These are phyloP conservation scores for Leptothorax acervorum DNA, from an alignment of 2,888 invertebrate species.

Conservation along the genomic window DNA sequence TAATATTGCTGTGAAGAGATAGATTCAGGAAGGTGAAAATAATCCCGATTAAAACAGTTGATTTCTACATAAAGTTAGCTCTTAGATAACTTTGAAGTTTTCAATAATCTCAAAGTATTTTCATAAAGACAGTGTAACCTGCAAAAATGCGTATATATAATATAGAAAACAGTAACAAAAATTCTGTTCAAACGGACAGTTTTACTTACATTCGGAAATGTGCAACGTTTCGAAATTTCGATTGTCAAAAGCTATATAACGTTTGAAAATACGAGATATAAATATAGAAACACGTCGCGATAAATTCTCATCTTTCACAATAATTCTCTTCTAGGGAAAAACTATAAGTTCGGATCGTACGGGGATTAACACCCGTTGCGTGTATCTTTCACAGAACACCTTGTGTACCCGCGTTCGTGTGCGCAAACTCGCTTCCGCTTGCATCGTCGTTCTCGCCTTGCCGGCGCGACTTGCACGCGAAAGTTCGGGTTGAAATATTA, in stretches of 20 bases:
- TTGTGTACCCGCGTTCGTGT: neutral
- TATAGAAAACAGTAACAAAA: neutral
- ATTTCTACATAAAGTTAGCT: neutral
- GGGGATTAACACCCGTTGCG: conserved; percentile 22
- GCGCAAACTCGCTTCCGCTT: conserved; percentile 39
- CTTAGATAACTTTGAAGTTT: neutral
- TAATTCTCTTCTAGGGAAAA: conserved; percentile 21
- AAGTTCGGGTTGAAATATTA: conserved; percentile 83
- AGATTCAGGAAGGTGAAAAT: neutral
- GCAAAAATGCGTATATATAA: neutral
- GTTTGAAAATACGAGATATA: conserved; percentile 7
- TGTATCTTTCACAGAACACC: conserved; percentile 26
- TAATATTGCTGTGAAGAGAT: neutral
- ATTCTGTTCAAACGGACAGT: conserved; percentile 15
- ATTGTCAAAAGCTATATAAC: neutral
- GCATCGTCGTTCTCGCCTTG: conserved; percentile 51
- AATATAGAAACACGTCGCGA: conserved; percentile 4
- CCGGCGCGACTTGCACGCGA: conserved; percentile 60
- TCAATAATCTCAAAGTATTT: neutral
- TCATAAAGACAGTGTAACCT: neutral
- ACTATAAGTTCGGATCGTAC: neutral
- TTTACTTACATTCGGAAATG: conserved; percentile 10
- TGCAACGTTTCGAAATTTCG: conserved; percentile 3
- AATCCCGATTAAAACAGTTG: neutral
- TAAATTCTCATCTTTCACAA: conserved; percentile 26